Evolutionary conservation across 2,113 vertebrate species (phyloP), one percentile per base, ranked within the genome.

Genomic region (Copsychus sechellarum): DNA sequence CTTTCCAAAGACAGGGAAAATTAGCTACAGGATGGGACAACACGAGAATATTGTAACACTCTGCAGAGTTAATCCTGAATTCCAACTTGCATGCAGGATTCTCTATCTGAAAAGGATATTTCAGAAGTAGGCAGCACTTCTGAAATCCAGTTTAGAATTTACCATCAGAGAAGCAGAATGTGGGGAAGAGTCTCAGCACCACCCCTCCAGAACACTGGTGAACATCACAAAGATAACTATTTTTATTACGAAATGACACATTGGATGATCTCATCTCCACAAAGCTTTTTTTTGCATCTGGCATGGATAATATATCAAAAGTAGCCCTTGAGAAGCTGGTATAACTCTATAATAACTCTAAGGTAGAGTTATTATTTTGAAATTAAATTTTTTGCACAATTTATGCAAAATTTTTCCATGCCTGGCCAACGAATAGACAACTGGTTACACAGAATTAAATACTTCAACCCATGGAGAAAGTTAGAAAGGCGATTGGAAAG

Each of bases 121-220:
- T 61, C 66, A 80, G 45, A 83, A 20, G 12, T 3, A 71, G 23
- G 43, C 29, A 81, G 29, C 3, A 42, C 14, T 71, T 83, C 28
- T 53, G 56, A 70, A 90, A 94, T 56, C 17, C 71, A 56, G 24
- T 23, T 93, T 45, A 78, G 42, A 83, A 71, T 70, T 77, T 73
- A 17, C 26, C 10, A 93, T n/a, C 28, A 66, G 42, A 82, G 23
- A 5, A 67, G 15, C 11, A 61, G 47, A 69, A 73, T n/a, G 29
- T 78, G 17, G 34, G 20, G 26, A 72, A 82, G 2, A 77, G 5
- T 62, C 29, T 65, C 33, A 73, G 6, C 20, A 76, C 47, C 45
- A 48, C 6, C 25, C 14, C 31, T 69, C 36, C 47, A 51, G 60
- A 86, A 57, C 36, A 71, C 34, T 33, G 45, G 25, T 33, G 15